A percentile compares a stretch with the other conserved stretches of the same genome.
Evolutionary conservation across 2,888 invertebrate genomes (phyloP).

Genomic region (Embidobia sp.): DNA sequence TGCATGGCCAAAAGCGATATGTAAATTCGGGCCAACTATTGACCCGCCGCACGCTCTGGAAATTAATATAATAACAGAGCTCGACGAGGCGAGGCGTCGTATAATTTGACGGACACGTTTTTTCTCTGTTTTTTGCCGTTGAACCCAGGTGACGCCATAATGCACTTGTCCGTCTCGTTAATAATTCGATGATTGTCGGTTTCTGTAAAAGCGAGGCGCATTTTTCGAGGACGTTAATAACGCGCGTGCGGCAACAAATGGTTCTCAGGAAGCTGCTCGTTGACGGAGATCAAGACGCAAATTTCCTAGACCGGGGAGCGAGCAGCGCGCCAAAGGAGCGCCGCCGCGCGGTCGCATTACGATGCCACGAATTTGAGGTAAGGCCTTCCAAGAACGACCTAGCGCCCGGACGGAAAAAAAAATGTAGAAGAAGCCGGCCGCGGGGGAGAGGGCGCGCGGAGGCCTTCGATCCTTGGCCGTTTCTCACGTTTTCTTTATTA

Average conservation of each 20-base stretch:
- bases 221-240: conserved; percentile 53
- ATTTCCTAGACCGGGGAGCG: conserved; percentile 54
- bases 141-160: conserved; percentile 58
- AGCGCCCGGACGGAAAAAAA: conserved; percentile 23
- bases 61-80: conserved; percentile 60
- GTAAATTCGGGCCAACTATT: conserved; percentile 52
- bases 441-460: conserved; percentile 6
- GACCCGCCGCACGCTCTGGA: conserved; percentile 53
- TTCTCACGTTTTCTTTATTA: conserved; percentile 67
- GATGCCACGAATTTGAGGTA: conserved; percentile 61
- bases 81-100: conserved; percentile 51
- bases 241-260: conserved; percentile 46
- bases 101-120: conserved; percentile 49
- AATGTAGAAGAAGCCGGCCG: neutral
- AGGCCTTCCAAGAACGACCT: conserved; percentile 64
- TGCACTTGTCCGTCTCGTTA: conserved; percentile 59
- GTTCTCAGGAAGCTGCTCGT: conserved; percentile 73
- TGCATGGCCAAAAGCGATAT: conserved; percentile 42
- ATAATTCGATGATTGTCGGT: conserved; percentile 56
- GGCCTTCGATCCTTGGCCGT: conserved; percentile 51
- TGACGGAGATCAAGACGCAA: conserved; percentile 79
- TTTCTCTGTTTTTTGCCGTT: conserved; percentile 4
- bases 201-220: conserved; percentile 36
- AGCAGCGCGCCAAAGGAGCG: conserved; percentile 54
- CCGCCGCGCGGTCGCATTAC: conserved; percentile 58